These are phyloP conservation scores for Euwallacea similis DNA, from an alignment of 1,140 invertebrate species.

Conservation along the genomic window DNA sequence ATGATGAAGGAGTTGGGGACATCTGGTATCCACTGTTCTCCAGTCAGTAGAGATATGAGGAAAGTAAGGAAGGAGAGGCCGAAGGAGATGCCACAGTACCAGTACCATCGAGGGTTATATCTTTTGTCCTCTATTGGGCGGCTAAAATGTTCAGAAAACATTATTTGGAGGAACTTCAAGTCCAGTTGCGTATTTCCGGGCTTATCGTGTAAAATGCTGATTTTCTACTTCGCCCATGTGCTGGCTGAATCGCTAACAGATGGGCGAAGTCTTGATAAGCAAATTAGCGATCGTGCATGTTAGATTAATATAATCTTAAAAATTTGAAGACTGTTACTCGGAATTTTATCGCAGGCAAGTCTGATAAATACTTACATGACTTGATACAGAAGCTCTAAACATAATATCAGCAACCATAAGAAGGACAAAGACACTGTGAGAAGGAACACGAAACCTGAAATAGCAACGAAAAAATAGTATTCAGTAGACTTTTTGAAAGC, in stretches of 20 bases:
- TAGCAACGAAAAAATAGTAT: constrained; percentile 1
- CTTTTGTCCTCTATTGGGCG: constrained; percentile 20
- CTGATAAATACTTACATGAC: constrained; percentile 35
- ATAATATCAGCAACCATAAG: constrained; percentile 39
- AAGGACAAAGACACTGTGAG: constrained; percentile 39
- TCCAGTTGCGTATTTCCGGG: background rate
- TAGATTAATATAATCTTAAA: no score
- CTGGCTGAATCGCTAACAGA: no score
- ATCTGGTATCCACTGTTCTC: constrained; percentile 28
- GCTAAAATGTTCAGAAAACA: constrained; percentile 19
- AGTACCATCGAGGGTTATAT: constrained; percentile 15
- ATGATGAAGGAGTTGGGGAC: constrained; percentile 35
- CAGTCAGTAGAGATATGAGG: constrained; percentile 22
- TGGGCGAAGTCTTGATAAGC: no score
- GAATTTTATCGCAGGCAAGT: no score
- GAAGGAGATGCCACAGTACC: constrained; percentile 27
- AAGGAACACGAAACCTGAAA: constrained; percentile 43
- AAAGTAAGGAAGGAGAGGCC: constrained; percentile 22
- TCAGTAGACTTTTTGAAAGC: no score
- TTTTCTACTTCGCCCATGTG: no score
- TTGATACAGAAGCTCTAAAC: constrained; percentile 38
- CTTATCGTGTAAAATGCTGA: no score
- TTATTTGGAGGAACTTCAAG: background rate
- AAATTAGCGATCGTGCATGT: no score
- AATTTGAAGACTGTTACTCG: no score